These are phyloP conservation scores for Thaleichthys pacificus DNA, from an alignment of 2,797 vertebrate species.

Conservation along the genomic window DNA sequence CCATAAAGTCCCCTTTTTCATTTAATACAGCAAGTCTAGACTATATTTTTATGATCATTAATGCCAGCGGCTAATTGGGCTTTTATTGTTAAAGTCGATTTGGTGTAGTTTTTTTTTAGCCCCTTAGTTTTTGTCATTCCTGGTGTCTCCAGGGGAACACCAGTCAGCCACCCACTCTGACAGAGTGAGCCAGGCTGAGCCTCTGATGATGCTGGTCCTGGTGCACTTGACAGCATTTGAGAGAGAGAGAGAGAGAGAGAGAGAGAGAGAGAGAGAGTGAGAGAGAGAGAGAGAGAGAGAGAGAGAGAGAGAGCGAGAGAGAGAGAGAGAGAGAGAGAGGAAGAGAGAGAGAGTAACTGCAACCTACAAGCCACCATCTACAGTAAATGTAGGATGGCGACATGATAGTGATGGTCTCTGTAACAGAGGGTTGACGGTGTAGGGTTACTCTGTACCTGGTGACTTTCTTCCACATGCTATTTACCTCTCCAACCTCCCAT, in stretches of 20 bases:
- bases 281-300: constrained; percentile 24
- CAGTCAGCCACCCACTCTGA: constrained; percentile 53
- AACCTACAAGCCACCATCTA: constrained; percentile 55
- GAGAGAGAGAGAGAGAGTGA: constrained; percentile 15
- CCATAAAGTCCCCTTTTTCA: constrained; percentile 69
- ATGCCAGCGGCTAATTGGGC: constrained; percentile 73
- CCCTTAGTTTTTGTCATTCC: constrained; percentile 49
- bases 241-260: neutral
- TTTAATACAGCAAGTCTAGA: constrained; percentile 75
- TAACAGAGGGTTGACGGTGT: constrained; percentile 59
- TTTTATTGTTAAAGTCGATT: constrained; percentile 72
- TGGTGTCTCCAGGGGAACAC: constrained; percentile 50
- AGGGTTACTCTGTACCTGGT: constrained; percentile 36
- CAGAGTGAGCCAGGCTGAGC: constrained; percentile 4
- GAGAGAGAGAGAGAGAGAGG: constrained; percentile 18
- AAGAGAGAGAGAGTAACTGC: constrained; percentile 52
- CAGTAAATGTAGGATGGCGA: constrained; percentile 60
- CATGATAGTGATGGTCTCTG: constrained; percentile 41
- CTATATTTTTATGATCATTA: constrained; percentile 77
- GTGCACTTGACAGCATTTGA: neutral
- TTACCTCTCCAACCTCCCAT: constrained; percentile 45
- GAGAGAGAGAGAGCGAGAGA: neutral
- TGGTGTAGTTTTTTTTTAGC: constrained; percentile 54
- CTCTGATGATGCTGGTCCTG: neutral
- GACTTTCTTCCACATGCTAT: constrained; percentile 46